Evolutionary conservation across 2,113 vertebrate species (phyloP).

Genomic region (Entelurus aequoreus): DNA sequence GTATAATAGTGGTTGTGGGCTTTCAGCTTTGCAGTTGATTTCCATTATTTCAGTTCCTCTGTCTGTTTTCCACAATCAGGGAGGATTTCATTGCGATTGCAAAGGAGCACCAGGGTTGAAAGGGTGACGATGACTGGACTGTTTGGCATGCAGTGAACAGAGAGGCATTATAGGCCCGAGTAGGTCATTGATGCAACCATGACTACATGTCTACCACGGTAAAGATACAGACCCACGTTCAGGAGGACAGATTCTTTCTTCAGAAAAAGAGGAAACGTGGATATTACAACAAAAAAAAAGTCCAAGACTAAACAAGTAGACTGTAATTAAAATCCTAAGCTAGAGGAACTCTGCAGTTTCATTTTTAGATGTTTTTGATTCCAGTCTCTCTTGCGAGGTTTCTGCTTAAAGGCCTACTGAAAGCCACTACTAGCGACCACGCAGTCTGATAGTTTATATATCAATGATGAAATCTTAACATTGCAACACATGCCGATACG

Average conservation of each 20-base stretch:
- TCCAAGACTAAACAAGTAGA: not conserved
- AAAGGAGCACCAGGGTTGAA: slow-evolving; percentile 24
- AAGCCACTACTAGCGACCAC: too few relatives aligned
- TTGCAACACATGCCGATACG: too few relatives aligned
- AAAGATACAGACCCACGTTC: not conserved
- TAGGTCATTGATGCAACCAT: not conserved
- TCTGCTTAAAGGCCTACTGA: too few relatives aligned
- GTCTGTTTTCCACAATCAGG: slow-evolving; percentile 20
- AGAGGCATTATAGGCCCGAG: slow-evolving; percentile 44
- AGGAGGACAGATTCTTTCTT: slow-evolving; percentile 1
- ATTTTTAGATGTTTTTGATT: not conserved
- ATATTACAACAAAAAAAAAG: not conserved
- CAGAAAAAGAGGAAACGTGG: not conserved
- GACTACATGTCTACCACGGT: not conserved
- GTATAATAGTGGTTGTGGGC: too few relatives aligned
- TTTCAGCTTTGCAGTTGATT: too few relatives aligned
- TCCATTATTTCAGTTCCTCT: not conserved
- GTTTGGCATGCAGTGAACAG: slow-evolving; percentile 47
- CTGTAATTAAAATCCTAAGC: not conserved
- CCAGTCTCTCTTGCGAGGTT: not conserved
- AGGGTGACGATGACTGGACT: slow-evolving; percentile 41
- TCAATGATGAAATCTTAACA: too few relatives aligned
- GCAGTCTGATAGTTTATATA: too few relatives aligned
- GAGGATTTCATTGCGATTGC: slow-evolving; percentile 18
- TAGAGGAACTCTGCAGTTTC: too few relatives aligned